Conservation (phyloP, 53 echinoderm and acorn worm genomes). For the Holothuria leucospilota region DNA sequence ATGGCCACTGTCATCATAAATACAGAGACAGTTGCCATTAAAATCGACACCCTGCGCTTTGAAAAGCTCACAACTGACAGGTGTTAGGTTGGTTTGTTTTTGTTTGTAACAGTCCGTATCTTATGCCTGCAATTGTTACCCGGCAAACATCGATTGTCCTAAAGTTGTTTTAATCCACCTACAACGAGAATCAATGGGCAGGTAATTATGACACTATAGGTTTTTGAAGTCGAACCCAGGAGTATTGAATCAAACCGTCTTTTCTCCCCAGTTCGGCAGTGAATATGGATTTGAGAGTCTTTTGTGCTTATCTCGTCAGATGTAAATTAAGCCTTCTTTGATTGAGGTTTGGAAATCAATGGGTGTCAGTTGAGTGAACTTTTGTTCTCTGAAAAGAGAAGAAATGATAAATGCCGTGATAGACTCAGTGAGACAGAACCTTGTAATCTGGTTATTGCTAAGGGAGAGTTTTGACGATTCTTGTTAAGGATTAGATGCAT, state of each 20-base stretch:
- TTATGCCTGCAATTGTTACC: slow-evolving; percentile 31
- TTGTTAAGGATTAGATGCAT: no score
- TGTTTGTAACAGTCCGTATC: not conserved
- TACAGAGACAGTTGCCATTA: not conserved
- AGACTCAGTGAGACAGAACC: no score
- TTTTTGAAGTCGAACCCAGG: not conserved
- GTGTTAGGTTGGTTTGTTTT: not conserved
- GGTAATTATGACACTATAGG: slow-evolving; percentile 11
- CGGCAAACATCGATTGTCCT: slow-evolving; percentile 38
- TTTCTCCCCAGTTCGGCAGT: no score
- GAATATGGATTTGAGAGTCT: no score
- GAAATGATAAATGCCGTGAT: no score
- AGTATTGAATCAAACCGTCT: not conserved
- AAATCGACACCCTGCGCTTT: slow-evolving; percentile 35
- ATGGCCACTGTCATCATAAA: no score
- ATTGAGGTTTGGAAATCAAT: slow-evolving; percentile 15
- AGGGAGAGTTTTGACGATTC: no score
- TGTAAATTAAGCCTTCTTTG: slow-evolving; percentile 24
- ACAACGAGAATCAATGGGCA: slow-evolving; percentile 16
- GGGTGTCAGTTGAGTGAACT: not conserved
- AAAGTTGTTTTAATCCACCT: slow-evolving; percentile 12
- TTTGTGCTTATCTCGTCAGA: slow-evolving; percentile 5
- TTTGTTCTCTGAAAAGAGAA: no score
- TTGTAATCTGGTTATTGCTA: no score
- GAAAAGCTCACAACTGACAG: slow-evolving; percentile 27